phyloP scores from a whole-genome alignment of 2,888 invertebrate species.

The Drosophila aldrichi region DNA sequence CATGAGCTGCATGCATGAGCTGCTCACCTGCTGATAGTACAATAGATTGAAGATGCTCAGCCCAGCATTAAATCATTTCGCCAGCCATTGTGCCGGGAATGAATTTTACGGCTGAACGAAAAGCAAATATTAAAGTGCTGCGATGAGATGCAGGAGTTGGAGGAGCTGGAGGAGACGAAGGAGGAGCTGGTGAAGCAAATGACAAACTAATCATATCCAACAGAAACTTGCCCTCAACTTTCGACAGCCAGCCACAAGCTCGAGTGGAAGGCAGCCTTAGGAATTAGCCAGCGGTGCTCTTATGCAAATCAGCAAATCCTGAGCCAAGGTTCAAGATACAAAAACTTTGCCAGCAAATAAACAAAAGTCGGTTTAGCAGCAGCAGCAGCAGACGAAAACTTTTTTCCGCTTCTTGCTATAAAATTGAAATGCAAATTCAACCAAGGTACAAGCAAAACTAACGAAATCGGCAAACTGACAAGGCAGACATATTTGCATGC shows the following conservation, averaged over 20 bases:
- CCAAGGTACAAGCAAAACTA: slow-evolving; percentile 68
- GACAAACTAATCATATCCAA: slow-evolving; percentile 57
- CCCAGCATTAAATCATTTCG: no score
- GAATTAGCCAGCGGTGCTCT: slow-evolving; percentile 25
- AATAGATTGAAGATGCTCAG: slow-evolving; percentile 4
- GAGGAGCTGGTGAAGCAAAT: not conserved
- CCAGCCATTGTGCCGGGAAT: not conserved
- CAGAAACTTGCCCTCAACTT: slow-evolving; percentile 49
- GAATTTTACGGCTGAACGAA: slow-evolving; percentile 4
- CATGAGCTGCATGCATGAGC: not conserved
- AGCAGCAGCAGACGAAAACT: slow-evolving; percentile 38
- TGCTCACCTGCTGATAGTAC: slow-evolving; percentile 1
- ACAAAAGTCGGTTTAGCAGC: slow-evolving; percentile 57
- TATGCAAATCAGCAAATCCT: slow-evolving; percentile 65
- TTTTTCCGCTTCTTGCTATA: slow-evolving; percentile 51
- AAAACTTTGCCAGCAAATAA: slow-evolving; percentile 70
- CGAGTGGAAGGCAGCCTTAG: slow-evolving; percentile 1
- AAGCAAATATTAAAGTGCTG: not conserved
- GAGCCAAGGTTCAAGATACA: slow-evolving; percentile 61
- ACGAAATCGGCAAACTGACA: slow-evolving; percentile 56
- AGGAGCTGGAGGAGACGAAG: no score
- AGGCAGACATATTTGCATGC: slow-evolving; percentile 27
- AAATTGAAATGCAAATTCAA: slow-evolving; percentile 79
- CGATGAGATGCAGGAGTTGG: no score
- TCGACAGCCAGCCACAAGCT: slow-evolving; percentile 9